phyloP scores from a whole-genome alignment of 2,888 invertebrate genomes.

The Perithous albicinctus region DNA sequence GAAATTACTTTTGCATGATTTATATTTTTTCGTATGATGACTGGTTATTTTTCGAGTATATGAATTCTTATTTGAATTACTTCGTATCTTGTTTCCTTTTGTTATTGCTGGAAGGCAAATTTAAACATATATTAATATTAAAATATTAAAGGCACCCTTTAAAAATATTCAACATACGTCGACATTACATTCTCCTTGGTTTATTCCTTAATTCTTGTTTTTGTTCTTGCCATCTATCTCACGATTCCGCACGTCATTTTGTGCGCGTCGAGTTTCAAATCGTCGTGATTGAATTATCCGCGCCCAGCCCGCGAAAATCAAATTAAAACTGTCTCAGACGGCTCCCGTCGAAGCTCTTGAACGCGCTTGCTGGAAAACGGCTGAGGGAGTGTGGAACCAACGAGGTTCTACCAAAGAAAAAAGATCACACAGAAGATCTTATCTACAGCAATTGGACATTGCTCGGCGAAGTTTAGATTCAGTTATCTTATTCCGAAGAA shows the following conservation, averaged over 20 bases:
- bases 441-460: slow-evolving; percentile 54
- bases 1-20: too few species aligned
- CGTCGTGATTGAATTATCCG: slow-evolving; percentile 63
- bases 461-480: slow-evolving; percentile 53
- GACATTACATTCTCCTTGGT: not conserved
- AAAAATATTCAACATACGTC: not conserved
- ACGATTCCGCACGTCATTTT: slow-evolving; percentile 50
- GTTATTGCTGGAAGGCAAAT: too few species aligned
- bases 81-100: too few species aligned
- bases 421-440: slow-evolving; percentile 50
- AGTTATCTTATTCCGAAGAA: slow-evolving; percentile 51
- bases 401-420: slow-evolving; percentile 33
- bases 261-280: slow-evolving; percentile 43
- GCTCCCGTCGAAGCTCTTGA: slow-evolving; percentile 11
- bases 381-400: slow-evolving; percentile 30
- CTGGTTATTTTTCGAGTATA: too few species aligned
- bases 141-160: too few species aligned
- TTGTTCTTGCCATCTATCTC: not conserved
- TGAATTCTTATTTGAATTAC: too few species aligned
- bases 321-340: slow-evolving; percentile 64
- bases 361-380: slow-evolving; percentile 25
- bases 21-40: too few species aligned
- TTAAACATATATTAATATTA: too few species aligned
- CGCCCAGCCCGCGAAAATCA: slow-evolving; percentile 52
- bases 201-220: not conserved